phyloP scores from a whole-genome alignment of 53 echinoderm and acorn worm genomes.

The Arbacia lixula region DNA sequence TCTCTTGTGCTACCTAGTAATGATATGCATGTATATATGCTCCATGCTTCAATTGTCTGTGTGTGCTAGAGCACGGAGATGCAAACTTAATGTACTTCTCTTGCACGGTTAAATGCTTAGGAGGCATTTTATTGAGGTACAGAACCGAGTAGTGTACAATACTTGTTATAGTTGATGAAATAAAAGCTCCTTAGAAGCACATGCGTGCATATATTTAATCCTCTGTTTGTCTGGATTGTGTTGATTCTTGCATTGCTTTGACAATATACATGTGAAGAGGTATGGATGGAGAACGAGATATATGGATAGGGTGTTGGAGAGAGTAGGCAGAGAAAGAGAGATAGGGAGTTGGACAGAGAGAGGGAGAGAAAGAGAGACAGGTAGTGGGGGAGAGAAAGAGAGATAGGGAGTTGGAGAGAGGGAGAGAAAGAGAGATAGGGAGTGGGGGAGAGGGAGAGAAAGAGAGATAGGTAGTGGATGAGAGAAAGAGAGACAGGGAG shows the following conservation, averaged over 20 bases:
- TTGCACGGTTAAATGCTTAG: constrained; percentile 1
- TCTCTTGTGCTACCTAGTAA: constrained; percentile 5
- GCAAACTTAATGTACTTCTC: no score
- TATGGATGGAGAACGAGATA: not conserved
- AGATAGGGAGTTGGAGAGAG: not conserved
- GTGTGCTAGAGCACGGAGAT: no score
- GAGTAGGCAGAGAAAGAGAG: not conserved
- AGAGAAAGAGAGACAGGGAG: not conserved
- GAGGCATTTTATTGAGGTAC: constrained; percentile 2
- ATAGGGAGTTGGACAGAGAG: not conserved
- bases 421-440: not conserved
- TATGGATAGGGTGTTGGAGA: not conserved
- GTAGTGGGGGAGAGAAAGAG: not conserved
- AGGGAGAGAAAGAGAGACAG: not conserved
- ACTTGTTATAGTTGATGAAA: no score
- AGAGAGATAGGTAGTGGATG: not conserved
- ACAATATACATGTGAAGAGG: not conserved
- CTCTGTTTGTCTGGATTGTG: not conserved
- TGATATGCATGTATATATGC: no score
- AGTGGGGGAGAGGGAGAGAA: not conserved
- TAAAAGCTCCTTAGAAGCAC: constrained; percentile 37
- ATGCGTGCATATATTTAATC: not conserved
- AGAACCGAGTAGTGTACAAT: not conserved
- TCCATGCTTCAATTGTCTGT: no score
- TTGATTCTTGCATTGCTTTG: not conserved